Percentiles rank a stretch among this genome's conserved stretches.
Evolutionary conservation across 2,888 invertebrate genomes (phyloP).

Genomic region (Cephalotes varians): DNA sequence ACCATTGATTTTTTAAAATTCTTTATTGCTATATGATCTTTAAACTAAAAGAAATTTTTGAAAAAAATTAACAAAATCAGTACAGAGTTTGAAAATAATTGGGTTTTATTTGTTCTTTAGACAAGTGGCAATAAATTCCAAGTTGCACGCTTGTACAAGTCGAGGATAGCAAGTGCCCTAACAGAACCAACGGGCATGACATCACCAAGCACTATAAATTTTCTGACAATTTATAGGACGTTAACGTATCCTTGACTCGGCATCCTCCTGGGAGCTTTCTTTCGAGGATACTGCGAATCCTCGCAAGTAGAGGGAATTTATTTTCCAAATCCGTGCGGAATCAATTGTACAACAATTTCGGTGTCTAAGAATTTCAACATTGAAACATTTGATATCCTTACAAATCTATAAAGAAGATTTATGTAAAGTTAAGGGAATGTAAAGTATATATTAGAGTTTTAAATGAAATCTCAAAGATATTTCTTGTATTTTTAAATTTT

Average conservation of each 20-base stretch:
- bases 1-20: not conserved
- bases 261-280: slow-evolving; percentile 58
- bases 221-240: slow-evolving; percentile 73
- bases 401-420: not conserved
- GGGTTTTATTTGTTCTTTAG: slow-evolving; percentile 67
- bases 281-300: slow-evolving; percentile 47
- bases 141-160: slow-evolving; percentile 69
- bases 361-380: not conserved
- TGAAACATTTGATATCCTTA: slow-evolving; percentile 28
- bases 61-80: not conserved
- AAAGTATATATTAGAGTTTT: not conserved
- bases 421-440: too few species aligned
- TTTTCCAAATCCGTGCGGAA: slow-evolving; percentile 13
- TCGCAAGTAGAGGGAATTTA: slow-evolving; percentile 30
- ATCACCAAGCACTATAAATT: slow-evolving; percentile 73
- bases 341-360: slow-evolving; percentile 4
- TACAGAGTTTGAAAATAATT: not conserved
- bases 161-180: slow-evolving; percentile 57
- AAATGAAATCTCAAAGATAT: not conserved
- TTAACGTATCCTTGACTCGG: slow-evolving; percentile 57
- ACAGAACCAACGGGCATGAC: slow-evolving; percentile 59
- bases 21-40: not conserved
- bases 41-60: too few species aligned
- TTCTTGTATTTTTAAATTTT: slow-evolving; percentile 18
- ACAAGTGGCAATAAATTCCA: slow-evolving; percentile 68